Conservation (phyloP, 2,888 invertebrate genomes). For the Celastrina argiolus region DNA sequence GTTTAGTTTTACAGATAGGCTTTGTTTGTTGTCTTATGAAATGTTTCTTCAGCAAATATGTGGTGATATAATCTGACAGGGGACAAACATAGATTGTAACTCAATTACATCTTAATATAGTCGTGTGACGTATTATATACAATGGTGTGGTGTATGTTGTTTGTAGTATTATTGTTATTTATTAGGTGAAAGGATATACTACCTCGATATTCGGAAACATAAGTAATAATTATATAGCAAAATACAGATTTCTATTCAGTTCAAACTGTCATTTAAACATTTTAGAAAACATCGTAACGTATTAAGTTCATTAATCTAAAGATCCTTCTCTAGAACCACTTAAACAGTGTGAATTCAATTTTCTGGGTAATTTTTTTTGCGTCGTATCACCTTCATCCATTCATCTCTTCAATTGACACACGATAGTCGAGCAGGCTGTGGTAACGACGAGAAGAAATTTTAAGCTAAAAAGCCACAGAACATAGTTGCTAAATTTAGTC, state of each 20-base stretch:
- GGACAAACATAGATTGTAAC: slow-evolving; percentile 3
- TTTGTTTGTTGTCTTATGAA: slow-evolving; percentile 9
- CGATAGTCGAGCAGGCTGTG: neutral
- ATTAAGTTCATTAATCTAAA: too few relatives aligned
- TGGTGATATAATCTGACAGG: slow-evolving; percentile 6
- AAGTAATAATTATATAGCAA: too few relatives aligned
- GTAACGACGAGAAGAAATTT: neutral
- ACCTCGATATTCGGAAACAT: too few relatives aligned
- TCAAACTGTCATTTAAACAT: too few relatives aligned
- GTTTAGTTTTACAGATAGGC: slow-evolving; percentile 1
- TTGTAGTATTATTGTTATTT: neutral
- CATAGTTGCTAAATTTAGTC: neutral
- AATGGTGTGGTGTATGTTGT: neutral
- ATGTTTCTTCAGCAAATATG: neutral
- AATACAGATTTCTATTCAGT: too few relatives aligned
- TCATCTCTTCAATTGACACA: too few relatives aligned
- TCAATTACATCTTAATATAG: slow-evolving; percentile 6
- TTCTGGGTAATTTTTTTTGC: too few relatives aligned
- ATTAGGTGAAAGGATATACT: neutral
- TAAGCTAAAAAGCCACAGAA: too few relatives aligned
- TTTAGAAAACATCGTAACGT: too few relatives aligned
- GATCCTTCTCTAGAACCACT: too few relatives aligned
- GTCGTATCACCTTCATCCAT: too few relatives aligned
- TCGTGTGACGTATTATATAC: neutral
- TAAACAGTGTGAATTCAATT: too few relatives aligned